Base-by-base conservation (phyloP, 2,113 vertebrate species). In the Cyanoliseus patagonus region DNA sequence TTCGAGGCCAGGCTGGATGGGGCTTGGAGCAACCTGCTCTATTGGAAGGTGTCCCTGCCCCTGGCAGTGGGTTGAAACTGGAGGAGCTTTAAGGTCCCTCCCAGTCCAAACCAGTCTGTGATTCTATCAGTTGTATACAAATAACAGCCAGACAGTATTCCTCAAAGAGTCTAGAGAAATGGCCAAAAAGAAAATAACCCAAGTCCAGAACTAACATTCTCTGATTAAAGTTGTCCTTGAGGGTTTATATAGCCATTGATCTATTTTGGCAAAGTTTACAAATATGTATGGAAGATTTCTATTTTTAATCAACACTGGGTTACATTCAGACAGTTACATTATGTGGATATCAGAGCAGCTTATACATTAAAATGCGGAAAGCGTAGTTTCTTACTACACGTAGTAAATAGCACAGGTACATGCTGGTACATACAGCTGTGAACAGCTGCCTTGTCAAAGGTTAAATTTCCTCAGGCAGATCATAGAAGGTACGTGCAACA, bases 311-410 rank as follows among this genome's bases (percentile, higher is more conserved):
- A n/a, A 3, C 8, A 35, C 35, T 51, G 23, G 1, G 70, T 82
- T 82, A 37, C 49, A 74, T 82, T 39, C 57, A 52, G 46, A 41
- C 51, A 75, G 62, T 55, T 67, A 55, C 10, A 1, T 11, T 30
- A 39, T 64, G 47, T 52, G 31, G 35, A 41, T 25, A 20, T 79
- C 67, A 62, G 53, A 46, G 35, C 37, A 41, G 49, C 30, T 72
- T 46, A n/a, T 42, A n/a, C 17, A 8, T 80, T 61, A 68, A 74
- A 55, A 83, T 14, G 15, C 49, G 17, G 17, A 25, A 51, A 74
- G 22, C 0, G 0, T 28, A 13, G 4, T 37, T 76, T 70, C 51
- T 70, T 67, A 5, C 16, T 13, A 22, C 3, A 2, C 0, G 23
- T 24, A 25, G 31, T 25, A 53, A 53, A 18, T 17, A 47, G 27